Evolutionary conservation across 1,140 invertebrate species (phyloP), one percentile per base, ranked within the genome.

Genomic region (Pinna nobilis): DNA sequence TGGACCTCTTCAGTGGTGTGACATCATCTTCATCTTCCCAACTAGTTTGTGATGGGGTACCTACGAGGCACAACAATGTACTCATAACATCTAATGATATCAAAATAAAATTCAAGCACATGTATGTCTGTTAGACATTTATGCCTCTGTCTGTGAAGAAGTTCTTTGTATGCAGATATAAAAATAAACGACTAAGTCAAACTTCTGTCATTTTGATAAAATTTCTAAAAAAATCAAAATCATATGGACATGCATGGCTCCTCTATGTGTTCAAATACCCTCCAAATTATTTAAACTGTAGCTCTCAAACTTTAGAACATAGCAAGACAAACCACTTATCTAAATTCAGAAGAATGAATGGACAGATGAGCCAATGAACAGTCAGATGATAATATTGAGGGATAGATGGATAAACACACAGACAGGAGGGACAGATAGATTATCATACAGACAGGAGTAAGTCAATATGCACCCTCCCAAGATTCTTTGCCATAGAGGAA

Each of bases 11-110:
- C 2, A 80, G 59, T 18, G 93, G 92, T 2, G 91, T 90, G 89
- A 91, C 33, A 93, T 93, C 86, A 73, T 92, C 82, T 51, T 79
- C 82, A 69, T 87, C 87, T 85, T 99, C 96, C 97, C 97, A 98
- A 11, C 92, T 92, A 47, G 94, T 93, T 84, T 92, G 93, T 7
- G 89, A 91, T 49, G 90, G 89, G 6, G 91, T 90, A 60, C 90
- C 88, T 84, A 77, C 28, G 41, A 76, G 44, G 65, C 7, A 69
- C 49, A 37, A 71, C n/a, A 20, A 49, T 47, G 25, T 30, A 23
- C 61, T 57, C 75, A 23, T 44, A 33, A 60, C 30, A 66, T 13
- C 25, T 35, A 28, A 70, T 44, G 15, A 20, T 18, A 35, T 66
- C 15, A 37, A 63, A 30, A 20, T n/a, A n/a, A n/a, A n/a, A n/a